Conservation (phyloP, 2,797 vertebrate species). For the Neoniphon sammara region DNA sequence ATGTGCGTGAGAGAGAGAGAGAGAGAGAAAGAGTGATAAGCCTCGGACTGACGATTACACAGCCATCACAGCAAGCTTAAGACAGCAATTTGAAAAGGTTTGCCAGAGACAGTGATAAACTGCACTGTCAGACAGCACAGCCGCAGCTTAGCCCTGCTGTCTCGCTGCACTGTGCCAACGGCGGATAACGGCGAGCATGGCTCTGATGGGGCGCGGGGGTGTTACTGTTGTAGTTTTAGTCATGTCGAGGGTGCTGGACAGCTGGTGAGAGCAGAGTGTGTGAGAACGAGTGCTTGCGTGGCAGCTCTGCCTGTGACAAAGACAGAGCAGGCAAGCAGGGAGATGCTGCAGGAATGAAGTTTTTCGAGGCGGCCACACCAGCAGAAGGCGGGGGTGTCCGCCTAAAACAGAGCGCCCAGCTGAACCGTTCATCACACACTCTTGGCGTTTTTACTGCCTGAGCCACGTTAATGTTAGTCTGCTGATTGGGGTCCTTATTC, state of each 20-base stretch:
- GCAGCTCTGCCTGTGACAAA: conserved; percentile 10
- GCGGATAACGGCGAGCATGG: conserved; percentile 56
- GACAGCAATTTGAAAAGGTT: conserved; percentile 59
- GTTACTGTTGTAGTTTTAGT: conserved; percentile 54
- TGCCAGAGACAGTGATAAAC: conserved; percentile 63
- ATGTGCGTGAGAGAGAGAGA: conserved; percentile 12
- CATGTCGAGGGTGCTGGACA: conserved; percentile 42
- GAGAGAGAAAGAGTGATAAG: conserved; percentile 51
- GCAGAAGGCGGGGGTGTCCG: not conserved
- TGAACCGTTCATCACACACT: conserved; percentile 38
- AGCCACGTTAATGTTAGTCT: conserved; percentile 13
- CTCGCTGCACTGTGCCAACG: conserved; percentile 39
- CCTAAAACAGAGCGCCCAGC: conserved; percentile 17
- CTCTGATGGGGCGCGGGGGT: conserved; percentile 20
- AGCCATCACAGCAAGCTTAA: conserved; percentile 54
- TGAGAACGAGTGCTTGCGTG: conserved; percentile 16
- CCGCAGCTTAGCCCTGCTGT: conserved; percentile 45
- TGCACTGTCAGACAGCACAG: conserved; percentile 59
- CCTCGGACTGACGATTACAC: conserved; percentile 51
- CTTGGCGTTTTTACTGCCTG: conserved; percentile 40
- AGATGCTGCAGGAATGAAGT: conserved; percentile 26
- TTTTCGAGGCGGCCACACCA: conserved; percentile 29
- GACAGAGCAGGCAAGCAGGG: conserved; percentile 7
- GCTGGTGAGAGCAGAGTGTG: conserved; percentile 40
- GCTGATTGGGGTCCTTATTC: conserved; percentile 43